These are phyloP conservation scores for Apoda limacodes DNA, from an alignment of 2,888 invertebrate genomes.

Conservation along the genomic window DNA sequence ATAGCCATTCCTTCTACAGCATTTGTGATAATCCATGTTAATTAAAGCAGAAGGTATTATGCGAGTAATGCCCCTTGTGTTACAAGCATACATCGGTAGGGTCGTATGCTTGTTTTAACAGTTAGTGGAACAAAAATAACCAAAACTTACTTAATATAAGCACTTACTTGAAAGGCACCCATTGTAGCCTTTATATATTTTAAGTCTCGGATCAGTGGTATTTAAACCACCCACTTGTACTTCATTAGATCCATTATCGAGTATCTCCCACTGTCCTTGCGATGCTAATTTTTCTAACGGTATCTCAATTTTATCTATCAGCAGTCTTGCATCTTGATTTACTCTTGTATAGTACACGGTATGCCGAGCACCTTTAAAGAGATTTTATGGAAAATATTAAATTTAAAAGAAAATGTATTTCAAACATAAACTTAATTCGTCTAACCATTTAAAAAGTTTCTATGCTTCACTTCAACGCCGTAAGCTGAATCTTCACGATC, in stretches of 20 bases:
- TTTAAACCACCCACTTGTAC: slow-evolving; percentile 90
- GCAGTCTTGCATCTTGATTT: slow-evolving; percentile 76
- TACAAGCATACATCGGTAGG: too few species aligned
- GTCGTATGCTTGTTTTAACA: too few species aligned
- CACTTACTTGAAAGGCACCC: slow-evolving; percentile 92
- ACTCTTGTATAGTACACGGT: slow-evolving; percentile 78
- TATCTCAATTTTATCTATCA: slow-evolving; percentile 83
- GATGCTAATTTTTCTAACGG: slow-evolving; percentile 76
- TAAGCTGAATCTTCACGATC: slow-evolving; percentile 81
- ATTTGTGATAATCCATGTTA: too few species aligned
- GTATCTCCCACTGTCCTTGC: slow-evolving; percentile 76
- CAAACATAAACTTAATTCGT: too few species aligned
- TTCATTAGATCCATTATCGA: slow-evolving; percentile 79
- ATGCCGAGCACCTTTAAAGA: slow-evolving; percentile 73
- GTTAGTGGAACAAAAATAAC: too few species aligned
- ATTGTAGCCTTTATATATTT: slow-evolving; percentile 87
- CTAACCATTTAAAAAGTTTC: slow-evolving; percentile 86
- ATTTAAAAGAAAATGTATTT: background rate
- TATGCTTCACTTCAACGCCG: slow-evolving; percentile 80
- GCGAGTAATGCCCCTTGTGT: too few species aligned
- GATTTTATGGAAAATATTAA: background rate
- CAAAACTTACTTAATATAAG: too few species aligned
- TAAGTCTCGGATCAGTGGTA: slow-evolving; percentile 84
- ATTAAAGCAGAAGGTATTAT: too few species aligned
- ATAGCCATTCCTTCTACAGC: too few species aligned